Evolutionary conservation across 2,113 vertebrate genomes (phyloP), one percentile per base, ranked within the genome.

Genomic region (Vidua chalybeata): DNA sequence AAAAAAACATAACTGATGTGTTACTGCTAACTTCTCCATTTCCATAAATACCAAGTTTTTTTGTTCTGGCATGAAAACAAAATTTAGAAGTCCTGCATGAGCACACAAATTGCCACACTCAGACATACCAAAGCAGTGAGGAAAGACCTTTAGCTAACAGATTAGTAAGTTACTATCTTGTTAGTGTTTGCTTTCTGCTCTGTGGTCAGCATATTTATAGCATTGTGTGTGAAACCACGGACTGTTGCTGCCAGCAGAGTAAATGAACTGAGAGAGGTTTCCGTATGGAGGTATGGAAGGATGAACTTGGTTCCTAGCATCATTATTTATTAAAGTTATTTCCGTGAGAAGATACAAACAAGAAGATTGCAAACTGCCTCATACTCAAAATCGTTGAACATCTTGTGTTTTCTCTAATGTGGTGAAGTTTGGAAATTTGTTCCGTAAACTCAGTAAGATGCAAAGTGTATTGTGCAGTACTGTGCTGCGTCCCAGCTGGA

Each of bases 131-230:
- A 61, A 91, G 66, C 35, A 84, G 66, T 48, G 39, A 94, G 69
- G 37, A 66, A 91, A 81, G 55, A 54, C 3, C 39, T 84, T 93
- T 79, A 64, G 58, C 58, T 83, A 51, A 48, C 49, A 87, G 92
- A 55, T 71, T 33, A 89, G 56, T 89, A 22, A 69, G 74, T 90
- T 88, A 59, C 80, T 87, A 37, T 62, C 71, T 93, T 45, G 24
- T 37, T 43, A 66, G 17, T 55, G 54, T 72, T 87, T 77, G 71
- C 63, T 77, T 83, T 83, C 55, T 84, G 75, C 76, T 90, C 76
- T 87, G 55, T 80, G 77, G 48, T 90, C 59, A 71, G 64, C 51
- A 7, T 74, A 54, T 84, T 95, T 93, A 14, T 35, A 86, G 63
- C 0, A 0, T 14, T 66, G 46, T 62, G 18, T 90, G 28, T 90